Percentiles rank a stretch among this genome's conserved stretches.
Evolutionary conservation across 2,888 invertebrate genomes (phyloP).

Genomic region (Hermaeophaga mercurialis): DNA sequence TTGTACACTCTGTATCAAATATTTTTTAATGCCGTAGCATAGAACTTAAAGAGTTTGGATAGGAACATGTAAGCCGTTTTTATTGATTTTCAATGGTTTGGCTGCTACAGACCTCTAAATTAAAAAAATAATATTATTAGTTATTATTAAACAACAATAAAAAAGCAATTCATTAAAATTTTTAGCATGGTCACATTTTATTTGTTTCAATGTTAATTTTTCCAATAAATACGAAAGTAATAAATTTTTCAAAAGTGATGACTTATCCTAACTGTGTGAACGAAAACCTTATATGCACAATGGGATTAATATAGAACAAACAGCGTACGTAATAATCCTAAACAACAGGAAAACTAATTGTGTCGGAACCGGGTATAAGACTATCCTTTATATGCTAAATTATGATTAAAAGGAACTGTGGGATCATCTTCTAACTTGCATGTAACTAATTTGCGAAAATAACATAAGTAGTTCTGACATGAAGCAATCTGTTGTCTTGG

Average conservation of each 20-base stretch:
- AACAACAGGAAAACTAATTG: constrained; percentile 25
- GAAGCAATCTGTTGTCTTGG: constrained; percentile 20
- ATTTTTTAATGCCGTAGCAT: too few relatives aligned
- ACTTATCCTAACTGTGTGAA: constrained; percentile 4
- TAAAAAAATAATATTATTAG: too few relatives aligned
- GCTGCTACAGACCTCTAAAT: too few relatives aligned
- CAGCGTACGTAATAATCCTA: constrained; percentile 21
- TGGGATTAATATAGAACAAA: constrained; percentile 22
- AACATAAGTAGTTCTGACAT: constrained; percentile 23
- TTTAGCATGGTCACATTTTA: too few relatives aligned
- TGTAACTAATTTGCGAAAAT: constrained; percentile 23
- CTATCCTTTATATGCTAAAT: constrained; percentile 20
- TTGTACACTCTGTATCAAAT: too few relatives aligned
- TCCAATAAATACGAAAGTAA: too few relatives aligned
- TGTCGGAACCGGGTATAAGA: constrained; percentile 14
- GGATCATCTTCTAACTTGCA: constrained; percentile 22
- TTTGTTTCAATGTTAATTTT: too few relatives aligned
- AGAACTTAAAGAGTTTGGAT: too few relatives aligned
- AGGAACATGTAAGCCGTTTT: too few relatives aligned
- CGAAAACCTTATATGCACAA: constrained; percentile 22
- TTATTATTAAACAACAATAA: too few relatives aligned
- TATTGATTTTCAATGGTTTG: too few relatives aligned
- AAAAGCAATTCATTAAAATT: too few relatives aligned
- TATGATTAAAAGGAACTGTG: constrained; percentile 26
- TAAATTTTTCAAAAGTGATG: constrained; percentile 8